Evolutionary conservation across 2,113 vertebrate species (phyloP).

Genomic region (Hemibagrus wyckioides): DNA sequence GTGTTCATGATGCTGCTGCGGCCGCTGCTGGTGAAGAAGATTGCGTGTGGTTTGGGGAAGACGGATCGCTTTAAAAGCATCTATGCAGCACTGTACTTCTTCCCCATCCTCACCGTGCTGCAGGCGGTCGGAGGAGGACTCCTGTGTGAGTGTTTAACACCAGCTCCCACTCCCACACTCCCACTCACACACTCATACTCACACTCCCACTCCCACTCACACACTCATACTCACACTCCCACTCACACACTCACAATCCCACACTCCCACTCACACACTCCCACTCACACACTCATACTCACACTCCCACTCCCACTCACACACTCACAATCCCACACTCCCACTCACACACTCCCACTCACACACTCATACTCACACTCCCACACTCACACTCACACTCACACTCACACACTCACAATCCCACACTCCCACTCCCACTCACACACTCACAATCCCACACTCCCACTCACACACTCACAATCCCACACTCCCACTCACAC

Average conservation of each 20-base stretch:
- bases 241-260: neutral
- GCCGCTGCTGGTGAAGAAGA: constrained; percentile 95
- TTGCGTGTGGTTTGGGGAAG: constrained; percentile 93
- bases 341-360: neutral
- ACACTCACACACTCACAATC: too few relatives aligned
- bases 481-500: neutral
- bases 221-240: neutral
- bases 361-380: too few relatives aligned
- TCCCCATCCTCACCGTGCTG: constrained; percentile 92
- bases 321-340: neutral
- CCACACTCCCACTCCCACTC: neutral
- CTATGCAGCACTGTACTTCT: constrained; percentile 96
- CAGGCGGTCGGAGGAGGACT: constrained; percentile 95
- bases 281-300: too few relatives aligned
- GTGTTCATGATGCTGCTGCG: constrained; percentile 96
- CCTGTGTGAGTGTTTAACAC: constrained; percentile 83
- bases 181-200: neutral
- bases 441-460: neutral
- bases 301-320: too few relatives aligned
- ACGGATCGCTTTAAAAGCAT: constrained; percentile 95
- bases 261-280: neutral
- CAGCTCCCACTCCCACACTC: neutral
- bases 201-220: neutral
- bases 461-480: neutral
- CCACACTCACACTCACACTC: neutral